Evolutionary conservation across 1,140 invertebrate species (phyloP), one percentile per base, ranked within the genome.

Genomic region (Acromyrmex echinatior): DNA sequence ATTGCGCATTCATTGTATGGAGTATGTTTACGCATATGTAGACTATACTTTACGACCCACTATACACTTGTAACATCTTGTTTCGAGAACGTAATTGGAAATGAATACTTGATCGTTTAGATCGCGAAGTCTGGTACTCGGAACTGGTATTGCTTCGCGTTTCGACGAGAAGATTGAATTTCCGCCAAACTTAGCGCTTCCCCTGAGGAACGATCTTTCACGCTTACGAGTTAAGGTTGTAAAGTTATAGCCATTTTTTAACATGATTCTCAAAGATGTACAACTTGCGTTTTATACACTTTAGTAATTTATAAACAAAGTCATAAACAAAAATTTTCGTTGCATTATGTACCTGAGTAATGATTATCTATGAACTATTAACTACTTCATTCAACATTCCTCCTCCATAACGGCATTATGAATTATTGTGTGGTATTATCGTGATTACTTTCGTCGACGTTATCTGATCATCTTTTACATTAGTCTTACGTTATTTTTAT

Each of bases 91-190:
- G 66, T 86, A 88, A 88, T 89, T 78, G 87, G 35, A 71, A 60
- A 70, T 88, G 88, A 89, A 89, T 88, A 89, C 77, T 89, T 88
- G 49, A 88, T 88, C 71, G 73, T 21, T 63, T 28, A 35, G 70
- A 77, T 82, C 58, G 49, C 51, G 45, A 49, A 49, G 60, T 56
- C 58, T 18, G 28, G 31, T 60, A 45, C 74, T 4, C 28, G 65
- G 51, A 25, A 60, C 14, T 28, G 35, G 35, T 31, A 25, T 7
- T 25, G 68, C 39, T 39, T 39, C 70, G 16, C 53, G 35, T 66
- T 74, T 74, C 68, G 66, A 73, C 53, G 68, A 49, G 68, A 82
- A 82, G 80, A 84, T 84, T 74, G 70, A 84, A 76, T 84, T 84
- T 84, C 18, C 80, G 80, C 7, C 25, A 62, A 84, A 76, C 80